Percentiles rank a stretch among this genome's conserved stretches.
Evolutionary conservation across 2,888 invertebrate species (phyloP).

Genomic region (Drosophila neonasuta): DNA sequence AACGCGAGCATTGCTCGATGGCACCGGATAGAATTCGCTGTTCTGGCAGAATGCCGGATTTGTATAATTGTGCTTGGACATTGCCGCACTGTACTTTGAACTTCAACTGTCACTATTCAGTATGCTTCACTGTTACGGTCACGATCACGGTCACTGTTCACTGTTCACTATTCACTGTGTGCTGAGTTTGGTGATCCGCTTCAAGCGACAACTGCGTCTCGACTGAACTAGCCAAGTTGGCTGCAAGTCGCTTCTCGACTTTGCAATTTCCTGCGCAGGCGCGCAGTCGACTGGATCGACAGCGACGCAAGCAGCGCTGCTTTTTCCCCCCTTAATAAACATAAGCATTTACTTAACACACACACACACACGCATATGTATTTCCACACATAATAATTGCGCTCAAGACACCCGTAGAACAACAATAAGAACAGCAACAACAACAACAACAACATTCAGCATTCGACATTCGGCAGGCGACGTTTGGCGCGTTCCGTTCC

Average conservation of each 20-base stretch:
- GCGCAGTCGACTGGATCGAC: slow-evolving; percentile 48
- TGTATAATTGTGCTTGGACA: slow-evolving; percentile 85
- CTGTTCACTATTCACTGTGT: slow-evolving; percentile 17
- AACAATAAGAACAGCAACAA: slow-evolving; percentile 20
- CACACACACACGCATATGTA: background rate
- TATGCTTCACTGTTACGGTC: background rate
- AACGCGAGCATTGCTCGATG: slow-evolving; percentile 63
- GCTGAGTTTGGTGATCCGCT: slow-evolving; percentile 46
- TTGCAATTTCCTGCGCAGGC: slow-evolving; percentile 70
- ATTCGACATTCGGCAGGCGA: slow-evolving; percentile 41
- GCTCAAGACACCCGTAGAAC: slow-evolving; percentile 63
- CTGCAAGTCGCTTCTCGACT: slow-evolving; percentile 59
- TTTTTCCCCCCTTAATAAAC: slow-evolving; percentile 36
- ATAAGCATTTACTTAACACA: slow-evolving; percentile 46
- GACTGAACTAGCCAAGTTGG: slow-evolving; percentile 60
- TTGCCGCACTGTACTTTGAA: slow-evolving; percentile 61
- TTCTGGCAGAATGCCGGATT: slow-evolving; percentile 91
- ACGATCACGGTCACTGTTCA: background rate
- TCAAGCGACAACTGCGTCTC: slow-evolving; percentile 59
- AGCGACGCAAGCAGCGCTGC: slow-evolving; percentile 29
- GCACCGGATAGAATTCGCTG: slow-evolving; percentile 85
- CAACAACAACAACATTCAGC: slow-evolving; percentile 17
- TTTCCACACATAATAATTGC: slow-evolving; percentile 53
- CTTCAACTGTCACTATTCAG: slow-evolving; percentile 15
- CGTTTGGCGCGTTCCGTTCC: slow-evolving; percentile 79